Percentiles rank a stretch among this genome's conserved stretches.
These are phyloP conservation scores for Platycheirus albimanus DNA, from an alignment of 2,888 invertebrate genomes.

Conservation along the genomic window DNA sequence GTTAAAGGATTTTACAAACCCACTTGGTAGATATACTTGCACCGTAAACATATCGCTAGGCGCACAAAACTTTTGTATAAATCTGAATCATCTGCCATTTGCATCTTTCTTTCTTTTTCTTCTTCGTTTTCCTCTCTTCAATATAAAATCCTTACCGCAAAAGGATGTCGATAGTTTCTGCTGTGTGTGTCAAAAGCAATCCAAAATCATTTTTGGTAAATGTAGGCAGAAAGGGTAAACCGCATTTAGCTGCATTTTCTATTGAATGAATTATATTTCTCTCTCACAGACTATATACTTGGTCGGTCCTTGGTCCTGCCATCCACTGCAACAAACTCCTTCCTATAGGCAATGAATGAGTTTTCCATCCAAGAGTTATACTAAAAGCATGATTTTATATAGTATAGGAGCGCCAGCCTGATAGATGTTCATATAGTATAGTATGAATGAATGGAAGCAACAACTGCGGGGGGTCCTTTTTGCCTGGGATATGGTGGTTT, in stretches of 20 bases:
- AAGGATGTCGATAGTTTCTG: slow-evolving; percentile 61
- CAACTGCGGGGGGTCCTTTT: slow-evolving; percentile 21
- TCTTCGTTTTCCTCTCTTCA: neutral
- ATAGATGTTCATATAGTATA: no score
- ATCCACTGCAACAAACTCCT: neutral
- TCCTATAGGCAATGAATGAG: slow-evolving; percentile 29
- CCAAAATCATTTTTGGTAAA: slow-evolving; percentile 66
- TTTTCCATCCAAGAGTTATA: slow-evolving; percentile 21
- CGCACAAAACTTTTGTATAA: slow-evolving; percentile 18
- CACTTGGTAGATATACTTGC: neutral
- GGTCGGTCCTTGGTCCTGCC: no score
- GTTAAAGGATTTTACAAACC: slow-evolving; percentile 29
- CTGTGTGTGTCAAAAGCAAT: slow-evolving; percentile 55
- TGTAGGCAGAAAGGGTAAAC: slow-evolving; percentile 59
- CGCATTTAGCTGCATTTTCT: slow-evolving; percentile 73
- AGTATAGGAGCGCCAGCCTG: no score
- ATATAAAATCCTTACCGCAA: slow-evolving; percentile 34
- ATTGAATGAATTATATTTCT: slow-evolving; percentile 45
- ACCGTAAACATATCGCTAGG: slow-evolving; percentile 31
- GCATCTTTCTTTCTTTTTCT: slow-evolving; percentile 15
- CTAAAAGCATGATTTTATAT: no score
- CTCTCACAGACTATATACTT: neutral
- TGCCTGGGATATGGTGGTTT: slow-evolving; percentile 29
- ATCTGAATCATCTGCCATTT: slow-evolving; percentile 37
- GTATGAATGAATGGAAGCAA: slow-evolving; percentile 51